These are phyloP conservation scores for Caenorhabditis drosophilae DNA, from an alignment of 2,888 invertebrate species.

Conservation along the genomic window DNA sequence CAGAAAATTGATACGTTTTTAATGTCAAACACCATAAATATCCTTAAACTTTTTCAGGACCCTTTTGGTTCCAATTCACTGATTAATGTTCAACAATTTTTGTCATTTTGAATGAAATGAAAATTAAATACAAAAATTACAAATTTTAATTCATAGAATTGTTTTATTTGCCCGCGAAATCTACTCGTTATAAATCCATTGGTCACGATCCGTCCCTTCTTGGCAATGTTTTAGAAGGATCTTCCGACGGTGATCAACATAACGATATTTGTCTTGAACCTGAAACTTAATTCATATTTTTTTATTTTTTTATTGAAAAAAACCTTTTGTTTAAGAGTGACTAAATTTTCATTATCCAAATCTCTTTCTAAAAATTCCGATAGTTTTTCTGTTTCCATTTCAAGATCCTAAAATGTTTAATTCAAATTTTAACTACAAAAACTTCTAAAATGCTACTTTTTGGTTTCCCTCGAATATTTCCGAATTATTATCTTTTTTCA, in stretches of 20 bases:
- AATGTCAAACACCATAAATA: too few species aligned
- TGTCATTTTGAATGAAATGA: too few species aligned
- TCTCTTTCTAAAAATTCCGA: conserved; percentile 97
- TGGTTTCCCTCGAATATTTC: conserved; percentile 85
- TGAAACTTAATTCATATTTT: conserved; percentile 21
- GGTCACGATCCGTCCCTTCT: conserved; percentile 97
- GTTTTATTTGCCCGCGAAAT: neutral
- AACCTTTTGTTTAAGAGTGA: conserved; percentile 96
- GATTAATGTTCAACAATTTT: too few species aligned
- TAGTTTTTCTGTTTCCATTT: conserved; percentile 93
- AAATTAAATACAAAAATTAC: too few species aligned
- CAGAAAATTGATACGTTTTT: too few species aligned
- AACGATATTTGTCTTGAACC: conserved; percentile 76
- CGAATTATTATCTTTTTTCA: conserved; percentile 96
- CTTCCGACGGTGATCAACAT: conserved; percentile 95
- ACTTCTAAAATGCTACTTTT: conserved; percentile 15
- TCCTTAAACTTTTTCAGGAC: too few species aligned
- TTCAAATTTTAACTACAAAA: too few species aligned
- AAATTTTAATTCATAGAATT: too few species aligned
- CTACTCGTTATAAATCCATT: conserved; percentile 80
- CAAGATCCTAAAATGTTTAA: conserved; percentile 83
- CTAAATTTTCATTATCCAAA: conserved; percentile 93
- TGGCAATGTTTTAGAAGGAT: conserved; percentile 94
- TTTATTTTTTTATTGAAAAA: conserved; percentile 3
- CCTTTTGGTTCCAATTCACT: too few species aligned